phyloP scores from a whole-genome alignment of 1,140 invertebrate genomes.

The Eriosoma lanigerum region DNA sequence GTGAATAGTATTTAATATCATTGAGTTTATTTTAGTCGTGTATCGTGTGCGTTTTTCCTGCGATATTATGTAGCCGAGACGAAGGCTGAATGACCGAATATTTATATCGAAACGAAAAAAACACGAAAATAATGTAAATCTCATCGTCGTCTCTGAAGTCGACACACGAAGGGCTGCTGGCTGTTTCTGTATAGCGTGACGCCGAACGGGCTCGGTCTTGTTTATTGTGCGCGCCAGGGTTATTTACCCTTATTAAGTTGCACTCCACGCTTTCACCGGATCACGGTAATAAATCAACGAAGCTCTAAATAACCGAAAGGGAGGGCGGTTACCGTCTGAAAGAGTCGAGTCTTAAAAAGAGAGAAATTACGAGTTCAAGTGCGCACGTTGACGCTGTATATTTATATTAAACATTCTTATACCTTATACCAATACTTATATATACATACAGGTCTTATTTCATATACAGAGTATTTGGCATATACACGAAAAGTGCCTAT shows the following conservation, averaged over 20 bases:
- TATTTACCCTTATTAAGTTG: slow-evolving; percentile 46
- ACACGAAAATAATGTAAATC: background rate
- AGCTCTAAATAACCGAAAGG: background rate
- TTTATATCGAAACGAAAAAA: too few relatives aligned
- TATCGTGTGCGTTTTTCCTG: too few relatives aligned
- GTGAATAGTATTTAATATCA: too few relatives aligned
- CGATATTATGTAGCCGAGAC: too few relatives aligned
- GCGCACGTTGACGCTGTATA: slow-evolving; percentile 4
- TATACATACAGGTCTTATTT: too few relatives aligned
- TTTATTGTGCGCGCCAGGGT: background rate
- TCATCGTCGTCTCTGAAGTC: background rate
- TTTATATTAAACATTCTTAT: slow-evolving; percentile 1
- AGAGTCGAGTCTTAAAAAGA: slow-evolving; percentile 30
- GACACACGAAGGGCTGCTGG: background rate
- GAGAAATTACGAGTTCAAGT: slow-evolving; percentile 33
- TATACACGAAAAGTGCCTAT: too few relatives aligned
- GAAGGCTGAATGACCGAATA: too few relatives aligned
- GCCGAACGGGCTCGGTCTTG: too few relatives aligned
- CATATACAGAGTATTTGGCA: too few relatives aligned
- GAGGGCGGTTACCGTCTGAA: slow-evolving; percentile 2
- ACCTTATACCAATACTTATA: too few relatives aligned
- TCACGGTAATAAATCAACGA: slow-evolving; percentile 47
- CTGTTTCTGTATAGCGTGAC: background rate
- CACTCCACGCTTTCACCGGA: slow-evolving; percentile 38
- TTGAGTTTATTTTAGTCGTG: too few relatives aligned